A percentile compares a stretch with the other conserved stretches of the same genome.
phyloP scores from a whole-genome alignment of 2,888 invertebrate genomes.

The Venusia cambrica region DNA sequence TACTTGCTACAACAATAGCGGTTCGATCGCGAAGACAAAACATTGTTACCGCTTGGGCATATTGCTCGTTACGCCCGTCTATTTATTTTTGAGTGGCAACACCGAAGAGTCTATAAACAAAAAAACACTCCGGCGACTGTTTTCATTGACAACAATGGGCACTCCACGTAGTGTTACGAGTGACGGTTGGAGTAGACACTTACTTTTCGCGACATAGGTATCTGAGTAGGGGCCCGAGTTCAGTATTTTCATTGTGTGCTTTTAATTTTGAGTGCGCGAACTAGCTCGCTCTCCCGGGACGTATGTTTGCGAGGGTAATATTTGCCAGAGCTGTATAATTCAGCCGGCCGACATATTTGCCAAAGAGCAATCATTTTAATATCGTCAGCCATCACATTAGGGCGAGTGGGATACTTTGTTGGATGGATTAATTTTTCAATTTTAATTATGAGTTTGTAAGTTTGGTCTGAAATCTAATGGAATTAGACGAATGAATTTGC shows the following conservation, averaged over 20 bases:
- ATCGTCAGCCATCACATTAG: conserved; percentile 80
- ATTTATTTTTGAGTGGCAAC: conserved; percentile 79
- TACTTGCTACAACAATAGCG: conserved; percentile 53
- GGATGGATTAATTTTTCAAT: conserved; percentile 71
- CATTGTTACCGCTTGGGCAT: conserved; percentile 68
- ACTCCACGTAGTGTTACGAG: conserved; percentile 70
- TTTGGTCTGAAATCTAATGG: conserved; percentile 24
- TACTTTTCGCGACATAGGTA: conserved; percentile 78
- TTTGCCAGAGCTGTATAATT: conserved; percentile 83
- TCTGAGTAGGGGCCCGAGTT: conserved; percentile 62
- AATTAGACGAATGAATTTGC: conserved; percentile 29
- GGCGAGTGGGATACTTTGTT: conserved; percentile 67
- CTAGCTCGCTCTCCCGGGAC: conserved; percentile 81
- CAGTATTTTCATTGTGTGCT: conserved; percentile 84
- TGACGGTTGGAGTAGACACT: conserved; percentile 65
- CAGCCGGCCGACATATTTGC: conserved; percentile 83
- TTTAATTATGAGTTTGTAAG: conserved; percentile 50
- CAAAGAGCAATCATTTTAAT: conserved; percentile 84
- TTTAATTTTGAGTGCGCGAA: conserved; percentile 85
- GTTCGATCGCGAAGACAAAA: conserved; percentile 66
- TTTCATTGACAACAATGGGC: conserved; percentile 78
- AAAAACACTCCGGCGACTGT: conserved; percentile 77
- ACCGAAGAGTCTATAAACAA: conserved; percentile 78
- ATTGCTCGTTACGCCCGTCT: conserved; percentile 72
- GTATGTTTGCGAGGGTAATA: conserved; percentile 83